Conservation (phyloP, 2,113 vertebrate genomes). For the Lepidothrix coronata region DNA sequence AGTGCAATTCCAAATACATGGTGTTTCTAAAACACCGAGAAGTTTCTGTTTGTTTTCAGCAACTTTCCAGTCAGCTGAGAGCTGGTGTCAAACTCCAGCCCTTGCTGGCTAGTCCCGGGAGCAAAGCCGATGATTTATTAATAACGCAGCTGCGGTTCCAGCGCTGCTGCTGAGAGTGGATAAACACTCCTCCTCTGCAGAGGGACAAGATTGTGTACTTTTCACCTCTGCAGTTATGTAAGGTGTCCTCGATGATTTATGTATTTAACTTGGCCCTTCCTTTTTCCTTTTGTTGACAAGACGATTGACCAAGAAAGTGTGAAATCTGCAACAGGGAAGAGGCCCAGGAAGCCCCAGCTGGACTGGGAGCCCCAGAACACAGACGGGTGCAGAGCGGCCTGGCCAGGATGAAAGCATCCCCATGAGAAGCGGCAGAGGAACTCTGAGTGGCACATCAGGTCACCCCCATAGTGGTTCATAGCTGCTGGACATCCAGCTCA, state of each 20-base stretch:
- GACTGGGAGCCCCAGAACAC: background rate
- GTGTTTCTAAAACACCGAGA: background rate
- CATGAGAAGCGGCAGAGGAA: accelerated
- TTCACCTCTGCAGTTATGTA: background rate
- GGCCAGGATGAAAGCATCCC: accelerated
- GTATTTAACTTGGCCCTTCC: background rate
- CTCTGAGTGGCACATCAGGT: accelerated
- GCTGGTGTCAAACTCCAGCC: background rate
- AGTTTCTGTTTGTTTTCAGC: background rate
- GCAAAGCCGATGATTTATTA: background rate
- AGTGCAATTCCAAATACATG: background rate
- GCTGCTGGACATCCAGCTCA: background rate
- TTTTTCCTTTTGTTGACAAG: constrained; percentile 2
- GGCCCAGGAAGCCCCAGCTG: background rate
- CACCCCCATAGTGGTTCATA: background rate
- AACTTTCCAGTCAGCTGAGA: background rate
- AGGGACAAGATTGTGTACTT: background rate
- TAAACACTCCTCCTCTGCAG: background rate
- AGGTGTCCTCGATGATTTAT: background rate
- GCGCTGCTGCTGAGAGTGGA: accelerated
- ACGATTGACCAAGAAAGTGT: background rate
- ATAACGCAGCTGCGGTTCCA: background rate
- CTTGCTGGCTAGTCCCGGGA: background rate
- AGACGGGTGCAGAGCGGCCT: accelerated
- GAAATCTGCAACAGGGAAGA: background rate